Evolutionary conservation across 1,140 invertebrate genomes (phyloP), one percentile per base, ranked within the genome.

Genomic region (Lordiphosa mommai): DNA sequence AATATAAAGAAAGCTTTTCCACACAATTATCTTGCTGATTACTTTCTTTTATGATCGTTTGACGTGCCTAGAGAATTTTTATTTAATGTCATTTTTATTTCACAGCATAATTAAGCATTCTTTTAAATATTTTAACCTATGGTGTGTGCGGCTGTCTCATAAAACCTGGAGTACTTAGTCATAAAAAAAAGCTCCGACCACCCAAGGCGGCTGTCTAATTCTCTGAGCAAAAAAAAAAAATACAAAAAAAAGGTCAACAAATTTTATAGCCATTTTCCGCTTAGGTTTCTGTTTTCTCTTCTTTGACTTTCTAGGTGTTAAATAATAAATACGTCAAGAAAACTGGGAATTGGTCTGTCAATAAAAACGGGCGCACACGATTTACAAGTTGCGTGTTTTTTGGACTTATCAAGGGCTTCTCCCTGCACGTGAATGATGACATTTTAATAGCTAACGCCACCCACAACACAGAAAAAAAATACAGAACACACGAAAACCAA

Each of bases 41-140:
- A 27, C 38, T 4, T 27, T 27, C 56, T 36, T 79, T 79, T 79
- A 77, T 72, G 44, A 30, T 30, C 40, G 58, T 43, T 49, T 74
- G 58, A 55, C 57, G 20, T 53, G 52, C 16, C 52, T 53, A 56
- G 63, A 68, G 73, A 77, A 49, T 73, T 77, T 36, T 47, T 34
- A 29, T 47, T 23, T 29, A 13, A 32, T 47, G 23, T n/a, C n/a
- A 47, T 13, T 72, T 72, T 55, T 53, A 59, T 73, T 58, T 60
- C 74, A 41, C 44, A 79, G 57, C 70, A 80, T 74, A 80, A 80
- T 80, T 80, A 80, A 80, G 76, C 66, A 73, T 61, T 71, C 76
- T 80, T 80, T 80, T 80, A 82, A 80, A 82, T 80, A 80, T 76
- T 82, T 71, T 51, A 82, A 70, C 76, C 77, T 66, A 76, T 67